Evolutionary conservation across 1,140 invertebrate species (phyloP), one percentile per base, ranked within the genome.

Genomic region (Penaeus japonicus): DNA sequence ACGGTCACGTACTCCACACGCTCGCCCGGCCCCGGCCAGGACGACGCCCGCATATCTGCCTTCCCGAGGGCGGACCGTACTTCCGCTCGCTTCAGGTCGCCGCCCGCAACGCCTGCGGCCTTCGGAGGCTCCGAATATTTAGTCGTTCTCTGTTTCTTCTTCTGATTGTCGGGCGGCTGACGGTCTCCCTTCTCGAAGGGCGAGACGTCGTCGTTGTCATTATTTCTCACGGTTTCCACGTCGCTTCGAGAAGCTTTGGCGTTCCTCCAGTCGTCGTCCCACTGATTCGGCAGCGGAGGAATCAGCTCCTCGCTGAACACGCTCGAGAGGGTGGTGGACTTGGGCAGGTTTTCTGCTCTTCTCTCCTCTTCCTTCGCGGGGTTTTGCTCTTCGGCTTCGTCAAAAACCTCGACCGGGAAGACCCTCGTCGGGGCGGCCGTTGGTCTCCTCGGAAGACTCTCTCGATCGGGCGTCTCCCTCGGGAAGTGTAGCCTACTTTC

Each of bases 1-100:
- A 87, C 79, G 5, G 85, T 87, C 32, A 87, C 78, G 27, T 75
- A 87, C 47, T 87, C 85, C 20, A 87, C 85, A 17, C 78, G 20
- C 30, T 87, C 85, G 22, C 85, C 85, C n/a, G 78, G 55, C 35
- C 85, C 85, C 7, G 78, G 78, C 85, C 85, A 87, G 0, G 85
- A 73, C 1, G 77, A 20, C 24, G n/a, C 57, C 79, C 30, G 12
- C 20, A 24, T 20, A 22, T 39, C 65, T 15, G 75, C 77, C n/a
- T 80, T 80, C 4, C 77, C 57, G 18, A 22, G 54, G n/a, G n/a
- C 77, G 20, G 30, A 57, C 1, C 62, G 55, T 5, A 2, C 57
- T 24, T 55, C 62, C 24, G 35, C 30, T 35, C 75, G 35, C 55
- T 35, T 59, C 24, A 39, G 18, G 54, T 35, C 22, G n/a, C 47